Evolutionary conservation across 2,797 vertebrate genomes (phyloP), one percentile per base, ranked within the genome.

Genomic region (Podargus strigoides): DNA sequence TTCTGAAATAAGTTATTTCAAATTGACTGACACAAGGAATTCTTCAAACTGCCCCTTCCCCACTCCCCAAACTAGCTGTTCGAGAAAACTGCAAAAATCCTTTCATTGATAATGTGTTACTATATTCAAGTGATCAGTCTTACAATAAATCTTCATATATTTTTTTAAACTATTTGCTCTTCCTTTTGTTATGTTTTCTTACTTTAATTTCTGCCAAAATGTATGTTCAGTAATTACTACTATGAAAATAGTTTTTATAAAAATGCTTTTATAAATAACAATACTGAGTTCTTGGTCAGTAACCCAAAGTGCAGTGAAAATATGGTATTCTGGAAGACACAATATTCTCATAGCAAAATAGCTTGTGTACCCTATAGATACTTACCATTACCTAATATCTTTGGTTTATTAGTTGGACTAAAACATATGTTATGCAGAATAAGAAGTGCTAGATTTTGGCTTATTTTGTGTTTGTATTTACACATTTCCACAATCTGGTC

Each of bases 361-460:
- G 42, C 23, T 27, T 67, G n/a, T n/a, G 68, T 36, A 70, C 7
- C 13, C 9, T 66, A 85, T 22, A 83, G 22, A 56, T n/a, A 96
- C 98, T 69, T 98, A 99, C 99, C 99, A 17, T 98, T 98, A 90
- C 98, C 97, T 62, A 99, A 84, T 94, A 99, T 93, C 82, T 98
- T 99, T 32, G 99, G 97, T 96, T 99, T 99, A 96, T 98, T 98
- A 86, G 98, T 87, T 39, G 99, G 95, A 93, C 98, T 98, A 97
- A 99, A 99, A 98, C 99, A 99, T 59, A 99, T 93, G 76, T 99
- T 99, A 96, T 99, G 99, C 32, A 99, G 97, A 96, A 98, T 97
- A 81, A 99, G 98, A 82, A 99, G 97, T 3, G 98, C 97, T 32
- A 97, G 52, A 13, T 95, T 79, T 24, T 97, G 97, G 78, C 72